These are phyloP conservation scores for Unio delphinus DNA, from an alignment of 2,888 invertebrate species.

Conservation along the genomic window DNA sequence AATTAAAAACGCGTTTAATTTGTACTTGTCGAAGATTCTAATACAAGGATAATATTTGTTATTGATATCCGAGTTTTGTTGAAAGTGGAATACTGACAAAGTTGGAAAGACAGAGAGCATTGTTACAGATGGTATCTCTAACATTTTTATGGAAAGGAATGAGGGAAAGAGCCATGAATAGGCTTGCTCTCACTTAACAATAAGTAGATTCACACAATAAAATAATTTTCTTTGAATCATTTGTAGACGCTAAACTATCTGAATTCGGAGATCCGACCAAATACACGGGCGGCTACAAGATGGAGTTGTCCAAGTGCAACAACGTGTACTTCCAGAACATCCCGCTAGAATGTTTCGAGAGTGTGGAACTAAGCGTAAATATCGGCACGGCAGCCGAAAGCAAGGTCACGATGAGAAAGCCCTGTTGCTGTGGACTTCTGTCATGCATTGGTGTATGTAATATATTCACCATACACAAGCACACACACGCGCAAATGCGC, in stretches of 20 bases:
- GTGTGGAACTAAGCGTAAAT: conserved; percentile 54
- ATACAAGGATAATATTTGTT: too few species aligned
- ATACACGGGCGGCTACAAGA: conserved; percentile 50
- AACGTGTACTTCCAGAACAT: conserved; percentile 61
- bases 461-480: too few species aligned
- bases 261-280: conserved; percentile 40
- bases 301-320: conserved; percentile 56
- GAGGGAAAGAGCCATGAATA: too few species aligned
- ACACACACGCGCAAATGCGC: too few species aligned
- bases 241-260: conserved; percentile 41
- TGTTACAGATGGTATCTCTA: too few species aligned
- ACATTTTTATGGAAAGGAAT: too few species aligned
- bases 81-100: too few species aligned
- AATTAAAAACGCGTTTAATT: too few species aligned
- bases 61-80: too few species aligned
- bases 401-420: conserved; percentile 44
- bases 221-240: neutral
- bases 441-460: conserved; percentile 57
- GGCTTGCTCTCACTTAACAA: too few species aligned
- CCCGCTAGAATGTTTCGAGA: conserved; percentile 58
- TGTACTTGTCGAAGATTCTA: too few species aligned
- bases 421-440: conserved; percentile 52
- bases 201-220: neutral
- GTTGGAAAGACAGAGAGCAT: too few species aligned
- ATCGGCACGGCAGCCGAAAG: conserved; percentile 57